These are phyloP conservation scores for Eufriesea mexicana DNA, from an alignment of 1,140 invertebrate genomes.

Conservation along the genomic window DNA sequence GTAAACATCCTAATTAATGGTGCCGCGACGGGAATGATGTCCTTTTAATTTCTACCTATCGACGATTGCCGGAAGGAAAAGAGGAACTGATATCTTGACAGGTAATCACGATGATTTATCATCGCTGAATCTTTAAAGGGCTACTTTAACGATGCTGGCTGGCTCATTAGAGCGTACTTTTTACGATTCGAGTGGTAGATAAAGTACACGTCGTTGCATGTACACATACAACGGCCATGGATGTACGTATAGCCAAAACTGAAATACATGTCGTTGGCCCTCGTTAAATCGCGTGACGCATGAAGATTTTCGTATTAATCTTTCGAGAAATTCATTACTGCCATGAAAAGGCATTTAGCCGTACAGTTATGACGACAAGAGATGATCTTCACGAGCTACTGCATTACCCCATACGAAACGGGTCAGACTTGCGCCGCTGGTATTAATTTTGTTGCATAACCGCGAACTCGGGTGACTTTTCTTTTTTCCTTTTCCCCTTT, in stretches of 20 bases:
- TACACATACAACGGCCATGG: background rate
- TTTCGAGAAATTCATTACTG: slow-evolving; percentile 52
- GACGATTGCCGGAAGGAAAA: slow-evolving; percentile 18
- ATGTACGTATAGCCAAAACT: slow-evolving; percentile 10
- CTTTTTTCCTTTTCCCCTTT: background rate
- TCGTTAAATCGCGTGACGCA: slow-evolving; percentile 56
- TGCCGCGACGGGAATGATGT: background rate
- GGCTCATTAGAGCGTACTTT: slow-evolving; percentile 52
- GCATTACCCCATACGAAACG: slow-evolving; percentile 13
- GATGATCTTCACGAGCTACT: slow-evolving; percentile 43
- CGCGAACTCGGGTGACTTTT: too few species aligned
- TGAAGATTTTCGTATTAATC: slow-evolving; percentile 53
- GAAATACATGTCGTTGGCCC: slow-evolving; percentile 35
- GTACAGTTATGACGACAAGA: slow-evolving; percentile 44
- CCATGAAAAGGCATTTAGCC: slow-evolving; percentile 21
- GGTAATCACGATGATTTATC: slow-evolving; percentile 50
- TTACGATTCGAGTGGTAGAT: slow-evolving; percentile 46
- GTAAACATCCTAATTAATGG: slow-evolving; percentile 34
- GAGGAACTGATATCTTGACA: slow-evolving; percentile 35
- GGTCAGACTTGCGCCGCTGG: too few species aligned
- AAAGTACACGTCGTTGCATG: slow-evolving; percentile 20
- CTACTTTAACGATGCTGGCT: slow-evolving; percentile 42
- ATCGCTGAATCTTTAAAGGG: slow-evolving; percentile 51
- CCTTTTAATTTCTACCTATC: slow-evolving; percentile 42
- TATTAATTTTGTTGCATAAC: background rate